phyloP scores from a whole-genome alignment of 1,140 invertebrate species.

The Zaprionus davidi region DNA sequence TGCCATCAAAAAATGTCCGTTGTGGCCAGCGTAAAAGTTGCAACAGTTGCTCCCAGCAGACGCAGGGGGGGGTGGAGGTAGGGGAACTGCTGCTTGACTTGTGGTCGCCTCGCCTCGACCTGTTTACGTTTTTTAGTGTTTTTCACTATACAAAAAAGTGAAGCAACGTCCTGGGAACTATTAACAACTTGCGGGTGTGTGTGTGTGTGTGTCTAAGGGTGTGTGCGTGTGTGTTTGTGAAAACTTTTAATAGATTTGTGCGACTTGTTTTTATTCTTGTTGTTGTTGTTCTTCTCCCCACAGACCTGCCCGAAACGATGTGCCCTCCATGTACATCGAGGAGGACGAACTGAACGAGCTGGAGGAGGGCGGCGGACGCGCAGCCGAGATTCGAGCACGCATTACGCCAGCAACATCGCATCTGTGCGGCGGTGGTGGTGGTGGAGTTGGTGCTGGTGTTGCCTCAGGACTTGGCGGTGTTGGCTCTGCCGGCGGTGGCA shows the following conservation, averaged over 20 bases:
- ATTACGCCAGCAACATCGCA: conserved; percentile 68
- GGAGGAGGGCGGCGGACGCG: conserved; percentile 70
- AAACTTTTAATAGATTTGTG: conserved; percentile 70
- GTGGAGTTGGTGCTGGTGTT: background rate
- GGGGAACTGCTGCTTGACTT: conserved; percentile 33
- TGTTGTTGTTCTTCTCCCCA: conserved; percentile 14
- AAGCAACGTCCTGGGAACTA: conserved; percentile 59
- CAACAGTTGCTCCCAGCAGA: conserved; percentile 31
- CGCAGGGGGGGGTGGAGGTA: too few species aligned
- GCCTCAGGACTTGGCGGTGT: conserved; percentile 12
- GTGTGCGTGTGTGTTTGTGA: conserved; percentile 24
- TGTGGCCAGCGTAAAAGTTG: conserved; percentile 1
- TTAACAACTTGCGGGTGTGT: conserved; percentile 54
- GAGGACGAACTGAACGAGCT: conserved; percentile 82
- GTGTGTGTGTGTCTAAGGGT: background rate
- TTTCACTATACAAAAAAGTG: conserved; percentile 32
- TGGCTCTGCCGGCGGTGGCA: conserved; percentile 46
- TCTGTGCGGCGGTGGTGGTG: conserved; percentile 44
- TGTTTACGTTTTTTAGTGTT: conserved; percentile 29
- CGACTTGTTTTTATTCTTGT: conserved; percentile 47
- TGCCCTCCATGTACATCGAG: conserved; percentile 84
- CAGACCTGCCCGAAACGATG: conserved; percentile 82
- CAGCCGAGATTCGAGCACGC: conserved; percentile 71
- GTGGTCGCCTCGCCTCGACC: conserved; percentile 30
- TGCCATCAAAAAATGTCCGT: conserved; percentile 2